phyloP scores from a whole-genome alignment of 2,888 invertebrate genomes.

The Pollenia griseotomentosa region DNA sequence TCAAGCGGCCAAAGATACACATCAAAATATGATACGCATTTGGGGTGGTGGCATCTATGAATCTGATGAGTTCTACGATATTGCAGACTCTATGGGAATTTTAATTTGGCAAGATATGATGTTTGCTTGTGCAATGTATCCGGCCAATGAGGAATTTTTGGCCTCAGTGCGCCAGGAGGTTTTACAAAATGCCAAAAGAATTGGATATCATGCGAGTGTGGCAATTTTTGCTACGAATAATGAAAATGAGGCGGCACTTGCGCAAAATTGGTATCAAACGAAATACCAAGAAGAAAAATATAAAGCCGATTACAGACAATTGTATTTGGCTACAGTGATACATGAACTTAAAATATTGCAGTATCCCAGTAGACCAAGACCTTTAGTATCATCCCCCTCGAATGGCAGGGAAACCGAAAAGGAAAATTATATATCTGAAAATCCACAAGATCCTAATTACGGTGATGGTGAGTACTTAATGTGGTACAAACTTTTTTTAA shows the following conservation, averaged over 20 bases:
- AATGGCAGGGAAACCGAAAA: slow-evolving; percentile 89
- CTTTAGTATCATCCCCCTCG: slow-evolving; percentile 94
- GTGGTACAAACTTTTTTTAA: not conserved
- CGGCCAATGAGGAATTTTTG: slow-evolving; percentile 89
- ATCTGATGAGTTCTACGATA: slow-evolving; percentile 93
- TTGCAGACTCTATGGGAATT: slow-evolving; percentile 95
- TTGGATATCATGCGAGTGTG: slow-evolving; percentile 94
- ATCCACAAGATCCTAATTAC: slow-evolving; percentile 91
- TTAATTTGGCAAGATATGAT: slow-evolving; percentile 99
- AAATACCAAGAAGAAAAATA: slow-evolving; percentile 85
- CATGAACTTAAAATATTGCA: slow-evolving; percentile 85
- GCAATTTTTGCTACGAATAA: slow-evolving; percentile 98
- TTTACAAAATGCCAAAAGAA: slow-evolving; percentile 90
- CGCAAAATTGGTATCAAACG: slow-evolving; percentile 91
- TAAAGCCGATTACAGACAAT: slow-evolving; percentile 90
- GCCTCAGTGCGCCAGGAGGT: slow-evolving; percentile 90
- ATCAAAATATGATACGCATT: slow-evolving; percentile 97
- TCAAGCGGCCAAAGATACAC: slow-evolving; percentile 88
- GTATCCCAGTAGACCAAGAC: slow-evolving; percentile 81
- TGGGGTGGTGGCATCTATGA: slow-evolving; percentile 99
- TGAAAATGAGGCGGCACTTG: slow-evolving; percentile 96
- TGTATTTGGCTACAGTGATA: slow-evolving; percentile 92
- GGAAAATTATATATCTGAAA: slow-evolving; percentile 90
- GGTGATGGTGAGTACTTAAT: slow-evolving; percentile 89
- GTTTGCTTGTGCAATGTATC: slow-evolving; percentile 98